Percentiles rank a stretch among this genome's conserved stretches.
Evolutionary conservation across 2,797 vertebrate species (phyloP).

Genomic region (Micrastur ruficollis): DNA sequence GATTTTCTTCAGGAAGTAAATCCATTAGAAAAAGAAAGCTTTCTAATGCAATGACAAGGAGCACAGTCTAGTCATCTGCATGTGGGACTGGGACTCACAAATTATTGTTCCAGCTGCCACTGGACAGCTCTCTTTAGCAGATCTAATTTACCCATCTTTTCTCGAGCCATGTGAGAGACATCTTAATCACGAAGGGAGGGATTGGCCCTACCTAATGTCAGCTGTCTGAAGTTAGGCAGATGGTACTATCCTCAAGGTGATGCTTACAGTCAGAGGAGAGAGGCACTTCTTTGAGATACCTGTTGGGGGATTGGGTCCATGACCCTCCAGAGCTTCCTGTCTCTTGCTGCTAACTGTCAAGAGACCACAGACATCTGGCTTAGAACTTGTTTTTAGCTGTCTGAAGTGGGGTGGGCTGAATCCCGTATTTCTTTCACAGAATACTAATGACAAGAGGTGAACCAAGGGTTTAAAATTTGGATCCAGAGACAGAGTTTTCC

Average conservation of each 20-base stretch:
- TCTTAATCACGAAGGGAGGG: background rate
- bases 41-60: background rate
- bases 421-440: background rate
- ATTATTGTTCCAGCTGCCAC: background rate
- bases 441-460: background rate
- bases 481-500: background rate
- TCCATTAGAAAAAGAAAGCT: slow-evolving; percentile 1
- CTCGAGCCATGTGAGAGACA: background rate
- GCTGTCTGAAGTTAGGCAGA: background rate
- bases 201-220: background rate
- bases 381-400: background rate
- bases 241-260: background rate
- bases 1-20: background rate
- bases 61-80: background rate
- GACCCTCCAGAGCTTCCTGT: background rate
- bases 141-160: background rate
- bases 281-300: background rate
- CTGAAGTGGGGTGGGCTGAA: background rate
- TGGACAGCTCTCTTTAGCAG: background rate
- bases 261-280: background rate
- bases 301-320: background rate
- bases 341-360: background rate
- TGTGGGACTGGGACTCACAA: background rate
- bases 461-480: background rate
- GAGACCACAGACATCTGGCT: background rate